Percentiles rank a stretch among this genome's conserved stretches.
Conservation (phyloP, 2,797 vertebrate species). For the Oryzias dopingdopingensis region DNA sequence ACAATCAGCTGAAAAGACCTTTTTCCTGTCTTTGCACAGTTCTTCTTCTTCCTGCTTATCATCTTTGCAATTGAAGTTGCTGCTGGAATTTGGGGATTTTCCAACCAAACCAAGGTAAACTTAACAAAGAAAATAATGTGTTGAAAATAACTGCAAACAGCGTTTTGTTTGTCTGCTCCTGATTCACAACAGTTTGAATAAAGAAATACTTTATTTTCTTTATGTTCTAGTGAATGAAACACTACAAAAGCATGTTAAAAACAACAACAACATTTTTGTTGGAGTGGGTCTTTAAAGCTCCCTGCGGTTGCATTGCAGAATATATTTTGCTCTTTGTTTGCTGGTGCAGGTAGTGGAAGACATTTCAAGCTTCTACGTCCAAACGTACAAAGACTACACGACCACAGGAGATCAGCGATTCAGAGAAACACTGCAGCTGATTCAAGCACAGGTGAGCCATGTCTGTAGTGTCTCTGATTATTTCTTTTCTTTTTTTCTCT, state of each 20-base stretch:
- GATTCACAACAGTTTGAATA: too few relatives aligned
- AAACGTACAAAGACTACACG: constrained; percentile 78
- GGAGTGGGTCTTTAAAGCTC: too few relatives aligned
- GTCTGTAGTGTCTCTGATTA: neutral
- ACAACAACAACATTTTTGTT: too few relatives aligned
- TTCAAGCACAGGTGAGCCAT: constrained; percentile 84
- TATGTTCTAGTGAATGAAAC: too few relatives aligned
- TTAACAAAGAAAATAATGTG: neutral
- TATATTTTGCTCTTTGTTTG: neutral
- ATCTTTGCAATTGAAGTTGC: constrained; percentile 93
- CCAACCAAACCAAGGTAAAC: constrained; percentile 89
- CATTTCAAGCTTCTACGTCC: constrained; percentile 82
- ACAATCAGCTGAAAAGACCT: constrained; percentile 20
- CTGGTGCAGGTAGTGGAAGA: constrained; percentile 81
- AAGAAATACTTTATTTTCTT: too few relatives aligned
- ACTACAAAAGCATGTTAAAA: too few relatives aligned
- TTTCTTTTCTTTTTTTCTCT: too few relatives aligned
- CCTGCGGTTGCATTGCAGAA: neutral
- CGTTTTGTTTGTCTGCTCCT: too few relatives aligned
- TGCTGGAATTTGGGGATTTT: constrained; percentile 94
- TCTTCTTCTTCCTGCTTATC: constrained; percentile 92
- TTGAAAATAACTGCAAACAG: too few relatives aligned
- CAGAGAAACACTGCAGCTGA: constrained; percentile 81
- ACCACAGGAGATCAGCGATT: constrained; percentile 59
- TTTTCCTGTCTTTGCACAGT: constrained; percentile 72